These are phyloP conservation scores for Paracanthobrama guichenoti DNA, from an alignment of 2,113 vertebrate genomes.

Conservation along the genomic window DNA sequence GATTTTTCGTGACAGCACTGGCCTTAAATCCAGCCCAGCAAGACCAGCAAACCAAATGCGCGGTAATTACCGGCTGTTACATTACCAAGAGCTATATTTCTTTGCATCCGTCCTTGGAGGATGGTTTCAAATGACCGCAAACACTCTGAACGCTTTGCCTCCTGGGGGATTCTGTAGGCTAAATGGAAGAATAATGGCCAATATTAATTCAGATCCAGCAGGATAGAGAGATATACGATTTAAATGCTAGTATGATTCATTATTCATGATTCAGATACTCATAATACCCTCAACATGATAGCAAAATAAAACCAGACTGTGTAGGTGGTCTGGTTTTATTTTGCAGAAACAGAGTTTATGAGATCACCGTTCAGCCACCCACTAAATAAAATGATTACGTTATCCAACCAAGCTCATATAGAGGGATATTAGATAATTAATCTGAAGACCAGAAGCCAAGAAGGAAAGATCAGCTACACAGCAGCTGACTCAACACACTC, in stretches of 20 bases:
- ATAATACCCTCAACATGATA: not conserved
- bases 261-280: not conserved
- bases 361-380: constrained; percentile 16
- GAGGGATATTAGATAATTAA: constrained; percentile 17
- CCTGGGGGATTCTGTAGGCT: constrained; percentile 89
- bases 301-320: constrained; percentile 14
- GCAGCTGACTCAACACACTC: constrained; percentile 12
- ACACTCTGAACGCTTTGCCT: constrained; percentile 95
- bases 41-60: constrained; percentile 38
- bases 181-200: constrained; percentile 59
- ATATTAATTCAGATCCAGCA: constrained; percentile 3
- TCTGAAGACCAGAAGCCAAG: constrained; percentile 2
- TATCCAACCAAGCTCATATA: not conserved
- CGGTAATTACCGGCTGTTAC: constrained; percentile 58
- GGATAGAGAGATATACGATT: not conserved
- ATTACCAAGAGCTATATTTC: constrained; percentile 53
- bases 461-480: constrained; percentile 12
- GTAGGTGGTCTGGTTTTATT: constrained; percentile 49
- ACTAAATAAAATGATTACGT: constrained; percentile 6
- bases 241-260: constrained; percentile 36
- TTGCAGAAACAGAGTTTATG: not conserved
- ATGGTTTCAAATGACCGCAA: constrained; percentile 87
- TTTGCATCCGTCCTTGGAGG: constrained; percentile 49
- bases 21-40: constrained; percentile 25
- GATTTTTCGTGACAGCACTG: constrained; percentile 41